These are phyloP conservation scores for Hypsopygia costalis DNA, from an alignment of 2,888 invertebrate species.

Conservation along the genomic window DNA sequence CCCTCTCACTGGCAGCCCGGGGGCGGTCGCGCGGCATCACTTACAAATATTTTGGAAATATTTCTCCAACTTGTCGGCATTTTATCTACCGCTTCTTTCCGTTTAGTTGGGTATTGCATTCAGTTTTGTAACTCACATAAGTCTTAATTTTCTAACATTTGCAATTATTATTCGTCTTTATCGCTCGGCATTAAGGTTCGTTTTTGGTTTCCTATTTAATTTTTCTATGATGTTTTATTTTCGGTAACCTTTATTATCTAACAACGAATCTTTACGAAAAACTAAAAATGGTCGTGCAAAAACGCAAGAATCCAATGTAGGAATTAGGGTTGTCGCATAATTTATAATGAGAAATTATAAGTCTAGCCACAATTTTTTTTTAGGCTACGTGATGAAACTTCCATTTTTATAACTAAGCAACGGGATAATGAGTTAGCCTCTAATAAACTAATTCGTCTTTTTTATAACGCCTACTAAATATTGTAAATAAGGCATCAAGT, in stretches of 20 bases:
- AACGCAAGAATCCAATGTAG: slow-evolving; percentile 47
- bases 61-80: slow-evolving; percentile 77
- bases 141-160: too few relatives aligned
- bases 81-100: slow-evolving; percentile 78
- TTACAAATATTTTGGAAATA: slow-evolving; percentile 80
- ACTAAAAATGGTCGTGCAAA: slow-evolving; percentile 71
- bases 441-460: too few relatives aligned
- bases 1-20: too few relatives aligned
- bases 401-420: too few relatives aligned
- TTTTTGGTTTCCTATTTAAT: slow-evolving; percentile 8
- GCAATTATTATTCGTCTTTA: slow-evolving; percentile 1
- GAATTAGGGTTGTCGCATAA: slow-evolving; percentile 54
- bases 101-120: slow-evolving; percentile 67
- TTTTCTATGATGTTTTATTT: slow-evolving; percentile 18
- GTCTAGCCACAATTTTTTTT: slow-evolving; percentile 28
- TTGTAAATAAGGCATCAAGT: too few relatives aligned
- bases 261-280: slow-evolving; percentile 73
- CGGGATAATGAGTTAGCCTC: too few relatives aligned
- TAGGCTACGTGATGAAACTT: too few relatives aligned
- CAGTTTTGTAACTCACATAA: too few relatives aligned
- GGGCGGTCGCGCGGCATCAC: slow-evolving; percentile 54
- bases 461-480: too few relatives aligned
- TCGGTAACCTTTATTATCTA: slow-evolving; percentile 54
- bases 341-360: too few relatives aligned
- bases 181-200: fast-evolving